Evolutionary conservation across 2,888 invertebrate genomes (phyloP).

Genomic region (Cenopis cana): DNA sequence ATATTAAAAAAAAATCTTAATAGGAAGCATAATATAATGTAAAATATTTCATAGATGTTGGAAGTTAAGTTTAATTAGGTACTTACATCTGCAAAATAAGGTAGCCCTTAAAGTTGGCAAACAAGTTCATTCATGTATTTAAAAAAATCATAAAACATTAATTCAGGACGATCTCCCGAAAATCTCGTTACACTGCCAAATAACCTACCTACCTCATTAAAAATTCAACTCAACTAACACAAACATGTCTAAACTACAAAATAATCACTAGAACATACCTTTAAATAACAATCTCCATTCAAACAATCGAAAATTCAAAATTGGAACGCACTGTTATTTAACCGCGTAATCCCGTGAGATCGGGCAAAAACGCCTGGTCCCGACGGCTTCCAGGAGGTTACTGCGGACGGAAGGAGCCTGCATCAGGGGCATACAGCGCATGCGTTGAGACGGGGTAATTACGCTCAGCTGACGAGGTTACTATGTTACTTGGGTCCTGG

Average conservation of each 20-base stretch:
- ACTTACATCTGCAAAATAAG: too few relatives aligned
- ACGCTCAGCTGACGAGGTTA: constrained; percentile 80
- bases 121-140: too few relatives aligned
- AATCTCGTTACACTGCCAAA: too few relatives aligned
- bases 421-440: constrained; percentile 66
- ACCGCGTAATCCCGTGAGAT: constrained; percentile 17
- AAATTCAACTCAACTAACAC: constrained; percentile 9
- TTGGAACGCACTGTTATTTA: constrained; percentile 13
- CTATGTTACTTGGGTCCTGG: constrained; percentile 63
- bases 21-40: too few relatives aligned
- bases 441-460: constrained; percentile 63
- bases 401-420: constrained; percentile 72
- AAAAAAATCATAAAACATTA: too few relatives aligned
- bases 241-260: background rate
- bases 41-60: too few relatives aligned
- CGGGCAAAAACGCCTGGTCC: constrained; percentile 55
- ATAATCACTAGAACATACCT: constrained; percentile 19
- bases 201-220: constrained; percentile 23
- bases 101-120: too few relatives aligned
- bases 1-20: too few relatives aligned
- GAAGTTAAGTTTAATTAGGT: too few relatives aligned
- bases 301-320: background rate
- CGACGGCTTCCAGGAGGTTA: constrained; percentile 56
- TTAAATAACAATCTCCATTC: background rate
- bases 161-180: background rate